Conservation (phyloP, 2,797 vertebrate genomes). For the Labeo calbasu region DNA sequence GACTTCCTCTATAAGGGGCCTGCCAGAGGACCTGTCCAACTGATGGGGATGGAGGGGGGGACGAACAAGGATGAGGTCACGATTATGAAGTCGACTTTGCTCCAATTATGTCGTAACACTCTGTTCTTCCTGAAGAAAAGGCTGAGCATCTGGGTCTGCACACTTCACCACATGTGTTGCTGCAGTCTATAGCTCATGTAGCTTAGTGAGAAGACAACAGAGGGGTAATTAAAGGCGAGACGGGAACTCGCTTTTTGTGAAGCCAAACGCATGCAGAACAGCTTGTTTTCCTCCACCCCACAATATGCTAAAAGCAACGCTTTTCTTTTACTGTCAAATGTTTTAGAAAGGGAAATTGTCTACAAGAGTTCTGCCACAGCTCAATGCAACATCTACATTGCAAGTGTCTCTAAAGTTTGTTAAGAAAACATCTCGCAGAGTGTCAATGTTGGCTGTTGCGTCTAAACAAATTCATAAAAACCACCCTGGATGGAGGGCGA, state of each 20-base stretch:
- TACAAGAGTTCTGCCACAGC: not conserved
- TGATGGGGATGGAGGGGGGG: conserved; percentile 19
- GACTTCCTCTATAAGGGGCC: conserved; percentile 48
- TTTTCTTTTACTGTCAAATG: not conserved
- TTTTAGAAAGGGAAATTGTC: not conserved
- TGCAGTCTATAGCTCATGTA: conserved; percentile 3
- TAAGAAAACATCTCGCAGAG: not conserved
- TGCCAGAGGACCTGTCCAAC: conserved; percentile 55
- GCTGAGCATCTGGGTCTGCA: conserved; percentile 43
- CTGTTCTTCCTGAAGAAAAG: conserved; percentile 50
- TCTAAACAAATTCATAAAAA: conserved; percentile 19
- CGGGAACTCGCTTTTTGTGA: not conserved
- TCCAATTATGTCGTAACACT: conserved; percentile 58
- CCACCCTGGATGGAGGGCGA: not conserved
- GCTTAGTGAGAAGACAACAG: not conserved
- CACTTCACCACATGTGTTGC: conserved; percentile 34
- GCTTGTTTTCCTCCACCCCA: not conserved
- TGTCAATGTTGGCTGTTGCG: not conserved
- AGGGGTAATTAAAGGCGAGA: not conserved
- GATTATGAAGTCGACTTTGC: conserved; percentile 46
- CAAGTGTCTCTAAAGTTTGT: not conserved
- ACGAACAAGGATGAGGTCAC: conserved; percentile 58
- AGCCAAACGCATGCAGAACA: not conserved
- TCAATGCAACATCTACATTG: not conserved
- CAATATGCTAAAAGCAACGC: not conserved